Evolutionary conservation across 2,888 invertebrate genomes (phyloP).

Genomic region (Eupeodes latifasciatus): DNA sequence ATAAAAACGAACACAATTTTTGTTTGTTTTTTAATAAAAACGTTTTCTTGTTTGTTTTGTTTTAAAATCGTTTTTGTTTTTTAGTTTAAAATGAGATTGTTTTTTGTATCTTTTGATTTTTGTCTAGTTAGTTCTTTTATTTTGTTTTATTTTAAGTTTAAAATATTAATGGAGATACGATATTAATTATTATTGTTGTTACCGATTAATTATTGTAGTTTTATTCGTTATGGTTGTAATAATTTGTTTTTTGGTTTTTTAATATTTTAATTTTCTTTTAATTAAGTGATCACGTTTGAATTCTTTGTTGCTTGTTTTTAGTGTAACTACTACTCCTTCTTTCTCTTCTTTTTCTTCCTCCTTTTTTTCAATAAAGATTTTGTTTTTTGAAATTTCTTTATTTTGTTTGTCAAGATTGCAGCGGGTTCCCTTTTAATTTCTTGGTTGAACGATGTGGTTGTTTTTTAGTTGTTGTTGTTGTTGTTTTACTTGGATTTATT

Average conservation of each 20-base stretch:
- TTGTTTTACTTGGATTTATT: constrained; percentile 77
- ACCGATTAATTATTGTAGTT: constrained; percentile 69
- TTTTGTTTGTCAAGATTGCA: constrained; percentile 72
- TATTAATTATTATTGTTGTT: constrained; percentile 70
- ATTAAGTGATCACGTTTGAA: constrained; percentile 70
- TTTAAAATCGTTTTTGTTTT: constrained; percentile 55
- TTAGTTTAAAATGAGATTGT: constrained; percentile 62
- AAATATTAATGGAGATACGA: constrained; percentile 58
- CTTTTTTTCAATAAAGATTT: constrained; percentile 42
- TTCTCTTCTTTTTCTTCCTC: constrained; percentile 9
- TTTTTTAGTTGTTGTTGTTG: constrained; percentile 29
- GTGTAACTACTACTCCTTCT: constrained; percentile 56
- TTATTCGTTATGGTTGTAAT: constrained; percentile 73
- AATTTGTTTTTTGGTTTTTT: constrained; percentile 63
- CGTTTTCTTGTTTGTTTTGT: constrained; percentile 44
- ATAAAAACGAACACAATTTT: constrained; percentile 70
- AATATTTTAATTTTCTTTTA: constrained; percentile 33
- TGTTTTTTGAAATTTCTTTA: constrained; percentile 30
- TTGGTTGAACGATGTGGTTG: constrained; percentile 70
- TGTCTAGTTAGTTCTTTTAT: constrained; percentile 55
- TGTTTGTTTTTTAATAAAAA: constrained; percentile 45
- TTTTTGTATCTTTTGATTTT: constrained; percentile 41
- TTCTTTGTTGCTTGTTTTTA: constrained; percentile 69
- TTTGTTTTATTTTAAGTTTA: constrained; percentile 70
- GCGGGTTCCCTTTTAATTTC: constrained; percentile 59